Evolutionary conservation across 1,140 invertebrate genomes (phyloP).

Genomic region (Brachionus plicatilis): DNA sequence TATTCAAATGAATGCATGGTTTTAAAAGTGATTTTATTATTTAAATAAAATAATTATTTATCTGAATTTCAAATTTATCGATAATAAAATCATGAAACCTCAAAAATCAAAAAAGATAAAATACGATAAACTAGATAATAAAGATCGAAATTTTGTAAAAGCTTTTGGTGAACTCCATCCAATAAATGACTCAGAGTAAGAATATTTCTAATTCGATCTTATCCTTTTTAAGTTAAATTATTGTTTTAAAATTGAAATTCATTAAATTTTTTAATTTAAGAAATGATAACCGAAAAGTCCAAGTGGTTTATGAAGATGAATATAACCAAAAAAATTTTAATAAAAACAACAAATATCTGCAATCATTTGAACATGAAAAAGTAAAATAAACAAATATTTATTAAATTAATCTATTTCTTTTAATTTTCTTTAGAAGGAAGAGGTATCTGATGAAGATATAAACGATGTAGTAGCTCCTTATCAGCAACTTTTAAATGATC

Average conservation of each 20-base stretch:
- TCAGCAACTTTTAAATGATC: neutral
- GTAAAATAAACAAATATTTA: too few relatives aligned
- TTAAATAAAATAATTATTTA: neutral
- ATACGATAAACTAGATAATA: neutral
- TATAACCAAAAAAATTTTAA: neutral
- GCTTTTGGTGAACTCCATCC: constrained; percentile 31
- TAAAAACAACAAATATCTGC: neutral
- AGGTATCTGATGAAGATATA: neutral
- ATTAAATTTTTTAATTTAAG: neutral
- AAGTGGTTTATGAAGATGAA: constrained; percentile 17
- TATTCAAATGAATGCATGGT: neutral
- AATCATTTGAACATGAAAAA: neutral
- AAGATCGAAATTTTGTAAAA: constrained; percentile 18
- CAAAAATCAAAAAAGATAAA: neutral
- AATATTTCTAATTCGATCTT: too few relatives aligned
- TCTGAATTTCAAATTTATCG: neutral
- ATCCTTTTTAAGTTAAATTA: too few relatives aligned
- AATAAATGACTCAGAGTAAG: constrained; percentile 16
- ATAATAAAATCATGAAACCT: neutral
- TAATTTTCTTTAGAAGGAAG: neutral
- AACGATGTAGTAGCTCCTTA: neutral
- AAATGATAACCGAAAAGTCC: neutral
- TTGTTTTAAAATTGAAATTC: too few relatives aligned
- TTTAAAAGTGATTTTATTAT: neutral
- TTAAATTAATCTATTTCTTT: too few relatives aligned